phyloP scores from a whole-genome alignment of 2,113 vertebrate species.

The Hippotragus niger region DNA sequence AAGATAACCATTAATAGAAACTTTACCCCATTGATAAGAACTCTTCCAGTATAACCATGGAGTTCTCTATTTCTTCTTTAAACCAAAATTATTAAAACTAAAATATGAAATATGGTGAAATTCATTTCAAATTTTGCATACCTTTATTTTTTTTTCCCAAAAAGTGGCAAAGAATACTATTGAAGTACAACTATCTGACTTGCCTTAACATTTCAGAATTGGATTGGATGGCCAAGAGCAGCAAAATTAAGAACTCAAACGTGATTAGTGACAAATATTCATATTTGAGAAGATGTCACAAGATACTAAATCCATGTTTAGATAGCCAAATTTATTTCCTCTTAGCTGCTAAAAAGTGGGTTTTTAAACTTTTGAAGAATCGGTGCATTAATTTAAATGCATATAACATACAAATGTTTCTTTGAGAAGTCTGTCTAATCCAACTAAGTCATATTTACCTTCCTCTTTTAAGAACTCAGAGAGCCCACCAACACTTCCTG shows the following conservation, averaged over 20 bases:
- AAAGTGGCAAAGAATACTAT: not conserved
- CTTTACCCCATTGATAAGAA: not conserved
- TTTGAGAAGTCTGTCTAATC: not conserved
- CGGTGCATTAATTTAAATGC: constrained; percentile 13
- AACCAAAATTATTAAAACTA: constrained; percentile 36
- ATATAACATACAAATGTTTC: not conserved
- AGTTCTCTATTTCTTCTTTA: constrained; percentile 14
- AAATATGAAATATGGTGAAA: not conserved
- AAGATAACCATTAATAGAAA: not conserved
- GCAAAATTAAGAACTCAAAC: constrained; percentile 28
- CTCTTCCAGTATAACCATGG: not conserved
- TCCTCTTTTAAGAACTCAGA: not conserved
- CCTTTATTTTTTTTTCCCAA: not conserved
- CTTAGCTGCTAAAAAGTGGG: not conserved
- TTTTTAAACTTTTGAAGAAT: not conserved
- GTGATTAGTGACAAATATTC: not conserved
- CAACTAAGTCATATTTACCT: not conserved
- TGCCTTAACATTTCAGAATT: constrained; percentile 46
- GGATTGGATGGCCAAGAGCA: not conserved
- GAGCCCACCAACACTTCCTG: not conserved
- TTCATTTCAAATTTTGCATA: constrained; percentile 27
- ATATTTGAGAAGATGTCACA: constrained; percentile 9
- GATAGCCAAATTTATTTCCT: not conserved
- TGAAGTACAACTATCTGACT: not conserved
- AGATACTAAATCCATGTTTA: not conserved